A percentile compares a stretch with the other conserved stretches of the same genome.
These are phyloP conservation scores for Heterocephalus glaber DNA, from an alignment of 2,113 vertebrate species.

Conservation along the genomic window DNA sequence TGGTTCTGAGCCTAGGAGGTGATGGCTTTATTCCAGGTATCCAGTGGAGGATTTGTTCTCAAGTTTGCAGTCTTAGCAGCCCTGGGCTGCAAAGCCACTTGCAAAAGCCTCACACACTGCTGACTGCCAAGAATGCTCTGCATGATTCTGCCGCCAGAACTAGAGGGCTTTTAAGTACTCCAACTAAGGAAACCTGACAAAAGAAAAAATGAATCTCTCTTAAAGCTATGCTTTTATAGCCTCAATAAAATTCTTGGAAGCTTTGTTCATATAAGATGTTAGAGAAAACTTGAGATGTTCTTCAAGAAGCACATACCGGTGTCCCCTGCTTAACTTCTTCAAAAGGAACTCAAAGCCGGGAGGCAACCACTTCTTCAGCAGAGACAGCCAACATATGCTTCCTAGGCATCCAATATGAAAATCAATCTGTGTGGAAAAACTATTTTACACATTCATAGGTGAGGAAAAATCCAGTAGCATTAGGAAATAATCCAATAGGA, in stretches of 20 bases:
- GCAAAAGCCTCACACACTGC: not conserved
- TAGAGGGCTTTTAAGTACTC: not conserved
- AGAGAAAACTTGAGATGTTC: constrained; percentile 90
- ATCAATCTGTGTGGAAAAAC: constrained; percentile 81
- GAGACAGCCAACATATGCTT: constrained; percentile 96
- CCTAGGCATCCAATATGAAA: constrained; percentile 87
- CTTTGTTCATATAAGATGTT: constrained; percentile 92
- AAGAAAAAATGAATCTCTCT: constrained; percentile 87
- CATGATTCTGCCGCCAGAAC: not conserved
- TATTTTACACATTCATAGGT: constrained; percentile 95
- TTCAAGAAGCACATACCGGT: constrained; percentile 90
- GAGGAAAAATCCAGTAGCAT: constrained; percentile 96
- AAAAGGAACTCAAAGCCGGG: constrained; percentile 94
- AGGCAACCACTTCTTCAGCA: constrained; percentile 95
- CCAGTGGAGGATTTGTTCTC: not conserved
- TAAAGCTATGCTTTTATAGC: constrained; percentile 94
- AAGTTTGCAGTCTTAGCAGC: not conserved
- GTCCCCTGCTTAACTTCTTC: constrained; percentile 96
- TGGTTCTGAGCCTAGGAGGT: not conserved
- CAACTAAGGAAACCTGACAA: not conserved
- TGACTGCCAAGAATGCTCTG: not conserved
- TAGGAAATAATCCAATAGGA: constrained; percentile 96
- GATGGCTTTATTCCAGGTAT: not conserved
- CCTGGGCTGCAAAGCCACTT: too few relatives aligned
- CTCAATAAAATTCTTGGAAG: constrained; percentile 94